Evolutionary conservation across 2,797 vertebrate species (phyloP), one percentile per base, ranked within the genome.

Genomic region (Gymnothorax javanicus): DNA sequence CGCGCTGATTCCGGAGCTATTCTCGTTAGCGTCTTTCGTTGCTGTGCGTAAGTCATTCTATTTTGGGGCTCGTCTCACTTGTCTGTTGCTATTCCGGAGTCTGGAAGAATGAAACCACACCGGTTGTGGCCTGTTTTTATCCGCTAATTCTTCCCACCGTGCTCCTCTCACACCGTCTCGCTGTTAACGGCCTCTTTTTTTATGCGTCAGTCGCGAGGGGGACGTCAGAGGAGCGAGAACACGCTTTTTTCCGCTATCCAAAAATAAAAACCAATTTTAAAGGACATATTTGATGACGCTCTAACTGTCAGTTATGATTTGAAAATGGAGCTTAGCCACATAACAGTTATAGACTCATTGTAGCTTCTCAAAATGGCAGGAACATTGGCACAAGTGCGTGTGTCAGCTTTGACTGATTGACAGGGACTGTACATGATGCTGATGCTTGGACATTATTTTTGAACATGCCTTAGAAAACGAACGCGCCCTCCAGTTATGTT

Each of bases 61-160:
- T 94, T 96, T 96, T 79, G 86, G 91, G 91, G 86, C 89, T 87
- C 89, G 86, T 90, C 90, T 87, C 89, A 89, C 88, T 90, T 91
- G 20, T 86, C 69, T 17, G 86, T 88, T 91, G 91, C 89, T 92
- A 88, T 94, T 95, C 93, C 91, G 88, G 89, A 91, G 92, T 91
- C 89, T 90, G 89, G 81, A 81, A 64, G 86, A 82, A 27, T 84
- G 56, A 60, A 27, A 67, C 84, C 77, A 81, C 85, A 43, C 73
- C 86, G 67, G 59, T 85, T 27, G 59, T 90, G 57, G 23, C 3
- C 2, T 59, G 83, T 69, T 60, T n/a, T 88, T 87, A 87, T 75
- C 83, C 71, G 52, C 81, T 89, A 89, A 83, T 59, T 75, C 27
- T 15, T 59, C 77, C 33, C 58, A 20, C 12, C 4, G 52, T 81